Conservation (phyloP, 2,888 invertebrate genomes). For the Sicus ferrugineus region DNA sequence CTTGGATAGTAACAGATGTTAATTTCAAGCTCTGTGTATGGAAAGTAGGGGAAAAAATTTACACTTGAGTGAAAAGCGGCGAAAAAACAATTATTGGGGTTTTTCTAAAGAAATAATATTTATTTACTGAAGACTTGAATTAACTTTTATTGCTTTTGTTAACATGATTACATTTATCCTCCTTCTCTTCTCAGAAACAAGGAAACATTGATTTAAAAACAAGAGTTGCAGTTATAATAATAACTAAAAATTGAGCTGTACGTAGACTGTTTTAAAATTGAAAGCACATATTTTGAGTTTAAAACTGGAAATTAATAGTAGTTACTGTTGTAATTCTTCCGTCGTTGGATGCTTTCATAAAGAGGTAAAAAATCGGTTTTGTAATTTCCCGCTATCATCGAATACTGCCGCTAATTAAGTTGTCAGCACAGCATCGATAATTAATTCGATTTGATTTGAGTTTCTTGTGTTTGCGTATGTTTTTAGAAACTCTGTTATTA, state of each 20-base stretch:
- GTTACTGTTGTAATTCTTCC: background rate
- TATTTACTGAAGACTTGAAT: too few species aligned
- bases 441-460: constrained; percentile 4
- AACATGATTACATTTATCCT: background rate
- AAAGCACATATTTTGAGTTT: too few species aligned
- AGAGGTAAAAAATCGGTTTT: constrained; percentile 1
- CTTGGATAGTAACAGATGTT: constrained; percentile 15
- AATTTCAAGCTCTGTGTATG: background rate
- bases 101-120: too few species aligned
- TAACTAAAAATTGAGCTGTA: too few species aligned
- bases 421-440: background rate
- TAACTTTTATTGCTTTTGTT: background rate
- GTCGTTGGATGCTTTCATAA: background rate
- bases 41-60: background rate
- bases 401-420: background rate
- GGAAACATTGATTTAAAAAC: too few species aligned
- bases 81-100: too few species aligned
- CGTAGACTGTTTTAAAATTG: too few species aligned
- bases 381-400: background rate
- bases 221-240: too few species aligned
- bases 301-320: too few species aligned
- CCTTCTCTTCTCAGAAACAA: background rate
- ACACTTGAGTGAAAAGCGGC: too few species aligned
- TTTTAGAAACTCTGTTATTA: too few species aligned
- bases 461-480: background rate